These are phyloP conservation scores for Drosophila gunungcola DNA, from an alignment of 1,140 invertebrate species.

Conservation along the genomic window DNA sequence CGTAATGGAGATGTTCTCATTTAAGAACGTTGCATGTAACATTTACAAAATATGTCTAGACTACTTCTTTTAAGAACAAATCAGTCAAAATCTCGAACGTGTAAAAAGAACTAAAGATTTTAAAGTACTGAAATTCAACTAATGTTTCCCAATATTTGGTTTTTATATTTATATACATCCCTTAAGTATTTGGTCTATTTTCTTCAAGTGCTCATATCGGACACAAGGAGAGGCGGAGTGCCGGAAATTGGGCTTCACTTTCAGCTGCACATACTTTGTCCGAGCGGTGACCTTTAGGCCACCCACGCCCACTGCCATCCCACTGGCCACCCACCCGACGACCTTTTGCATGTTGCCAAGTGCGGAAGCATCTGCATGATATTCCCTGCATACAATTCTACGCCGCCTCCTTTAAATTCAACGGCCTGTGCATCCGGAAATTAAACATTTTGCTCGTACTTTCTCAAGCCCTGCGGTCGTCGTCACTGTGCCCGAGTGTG, in stretches of 20 bases:
- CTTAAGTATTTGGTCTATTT: not conserved
- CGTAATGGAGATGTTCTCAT: too few relatives aligned
- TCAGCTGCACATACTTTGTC: constrained; percentile 39
- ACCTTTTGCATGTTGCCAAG: constrained; percentile 50
- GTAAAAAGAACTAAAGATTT: too few relatives aligned
- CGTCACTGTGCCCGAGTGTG: constrained; percentile 35
- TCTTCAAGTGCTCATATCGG: not conserved
- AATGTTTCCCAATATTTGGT: too few relatives aligned
- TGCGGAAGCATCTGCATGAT: constrained; percentile 56
- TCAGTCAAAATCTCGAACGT: too few relatives aligned
- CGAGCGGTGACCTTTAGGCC: constrained; percentile 16
- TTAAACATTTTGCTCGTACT: constrained; percentile 38
- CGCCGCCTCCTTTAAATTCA: constrained; percentile 30
- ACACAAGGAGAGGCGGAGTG: constrained; percentile 10
- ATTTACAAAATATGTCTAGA: not conserved
- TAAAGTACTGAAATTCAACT: too few relatives aligned
- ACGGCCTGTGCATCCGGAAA: constrained; percentile 46
- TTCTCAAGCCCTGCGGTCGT: constrained; percentile 30
- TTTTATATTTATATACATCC: not conserved
- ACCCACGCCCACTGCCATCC: not conserved
- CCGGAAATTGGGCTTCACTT: constrained; percentile 56
- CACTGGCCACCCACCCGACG: constrained; percentile 1
- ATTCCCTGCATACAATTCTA: constrained; percentile 51
- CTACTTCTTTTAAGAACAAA: too few relatives aligned
- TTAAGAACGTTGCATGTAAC: too few relatives aligned